Percentiles rank a stretch among this genome's conserved stretches.
These are phyloP conservation scores for Psilopsiagon aymara DNA, from an alignment of 2,113 vertebrate species.

Conservation along the genomic window DNA sequence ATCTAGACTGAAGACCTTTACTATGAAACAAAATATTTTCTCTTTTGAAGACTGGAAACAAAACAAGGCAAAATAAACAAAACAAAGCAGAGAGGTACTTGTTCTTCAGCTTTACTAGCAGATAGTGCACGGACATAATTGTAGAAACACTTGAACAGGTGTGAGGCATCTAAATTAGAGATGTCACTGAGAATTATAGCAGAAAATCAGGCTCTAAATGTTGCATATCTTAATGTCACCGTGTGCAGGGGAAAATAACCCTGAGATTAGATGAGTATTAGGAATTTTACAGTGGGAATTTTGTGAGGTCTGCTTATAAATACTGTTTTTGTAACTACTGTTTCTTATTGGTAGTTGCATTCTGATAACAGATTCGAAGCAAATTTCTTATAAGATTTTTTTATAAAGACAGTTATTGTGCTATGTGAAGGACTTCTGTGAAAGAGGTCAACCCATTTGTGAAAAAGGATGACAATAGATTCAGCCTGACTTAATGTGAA, in stretches of 20 bases:
- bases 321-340: neutral
- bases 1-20: neutral
- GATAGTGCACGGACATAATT: neutral
- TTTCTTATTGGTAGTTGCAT: neutral
- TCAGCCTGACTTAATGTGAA: neutral
- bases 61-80: neutral
- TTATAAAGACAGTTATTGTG: neutral
- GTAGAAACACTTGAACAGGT: neutral
- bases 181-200: neutral
- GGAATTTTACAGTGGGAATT: neutral
- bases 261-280: neutral
- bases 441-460: neutral
- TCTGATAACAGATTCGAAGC: neutral
- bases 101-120: neutral
- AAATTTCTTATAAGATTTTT: neutral
- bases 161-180: neutral
- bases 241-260: neutral
- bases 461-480: neutral
- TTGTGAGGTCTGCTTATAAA: neutral
- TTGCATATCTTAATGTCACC: neutral
- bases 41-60: neutral
- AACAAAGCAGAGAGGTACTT: neutral
- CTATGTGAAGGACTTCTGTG: neutral
- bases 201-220: neutral
- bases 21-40: neutral